Percentiles rank a stretch among this genome's conserved stretches.
These are phyloP conservation scores for Dendropsophus ebraccatus DNA, from an alignment of 2,113 vertebrate genomes.

Conservation along the genomic window DNA sequence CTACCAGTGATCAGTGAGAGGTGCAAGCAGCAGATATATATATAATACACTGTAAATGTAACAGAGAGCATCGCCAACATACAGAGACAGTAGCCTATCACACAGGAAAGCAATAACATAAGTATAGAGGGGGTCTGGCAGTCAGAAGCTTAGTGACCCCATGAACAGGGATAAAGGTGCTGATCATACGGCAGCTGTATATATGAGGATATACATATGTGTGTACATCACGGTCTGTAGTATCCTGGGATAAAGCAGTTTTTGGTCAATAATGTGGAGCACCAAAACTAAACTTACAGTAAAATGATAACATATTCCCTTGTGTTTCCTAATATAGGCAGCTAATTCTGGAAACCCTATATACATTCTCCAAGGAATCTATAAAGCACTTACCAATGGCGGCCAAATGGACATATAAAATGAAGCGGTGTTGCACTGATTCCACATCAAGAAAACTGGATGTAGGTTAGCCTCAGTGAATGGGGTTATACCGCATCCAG, in stretches of 20 bases:
- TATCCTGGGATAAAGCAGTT: not conserved
- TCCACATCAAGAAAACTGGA: no score
- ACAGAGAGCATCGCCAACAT: not conserved
- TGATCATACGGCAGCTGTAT: not conserved
- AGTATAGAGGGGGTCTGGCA: not conserved
- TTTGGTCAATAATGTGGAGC: not conserved
- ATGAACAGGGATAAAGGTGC: not conserved
- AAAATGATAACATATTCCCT: not conserved
- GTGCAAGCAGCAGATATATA: not conserved
- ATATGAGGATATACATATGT: not conserved
- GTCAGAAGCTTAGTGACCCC: not conserved
- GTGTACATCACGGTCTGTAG: not conserved
- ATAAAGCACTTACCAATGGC: not conserved
- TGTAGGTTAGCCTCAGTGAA: no score
- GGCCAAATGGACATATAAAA: no score
- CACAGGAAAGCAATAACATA: not conserved
- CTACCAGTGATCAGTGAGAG: not conserved
- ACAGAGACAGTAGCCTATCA: not conserved
- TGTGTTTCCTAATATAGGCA: not conserved
- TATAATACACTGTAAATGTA: slow-evolving; percentile 4
- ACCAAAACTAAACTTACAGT: not conserved
- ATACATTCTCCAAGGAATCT: not conserved
- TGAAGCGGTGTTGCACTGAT: no score
- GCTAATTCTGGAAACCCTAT: not conserved
- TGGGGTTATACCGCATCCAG: no score